These are phyloP conservation scores for Porites australiensis DNA, from an alignment of 64 coral and sea anemone genomes.

Conservation along the genomic window DNA sequence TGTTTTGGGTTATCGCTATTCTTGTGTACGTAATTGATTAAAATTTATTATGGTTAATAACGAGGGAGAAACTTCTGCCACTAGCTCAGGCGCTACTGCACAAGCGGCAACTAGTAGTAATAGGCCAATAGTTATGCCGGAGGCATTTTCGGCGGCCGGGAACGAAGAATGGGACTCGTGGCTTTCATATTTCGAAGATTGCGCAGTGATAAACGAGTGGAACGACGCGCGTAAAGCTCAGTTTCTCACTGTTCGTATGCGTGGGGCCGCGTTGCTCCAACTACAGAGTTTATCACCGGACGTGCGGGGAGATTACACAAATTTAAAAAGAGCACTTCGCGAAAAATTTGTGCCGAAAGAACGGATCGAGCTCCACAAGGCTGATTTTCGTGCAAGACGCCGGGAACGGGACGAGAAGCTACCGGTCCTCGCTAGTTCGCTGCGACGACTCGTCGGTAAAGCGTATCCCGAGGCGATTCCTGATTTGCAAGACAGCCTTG, in stretches of 20 bases:
- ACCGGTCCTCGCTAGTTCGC: not conserved
- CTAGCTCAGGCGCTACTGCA: not conserved
- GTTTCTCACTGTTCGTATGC: too few species aligned
- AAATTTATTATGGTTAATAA: too few species aligned
- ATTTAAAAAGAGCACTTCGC: not conserved
- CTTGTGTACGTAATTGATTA: too few species aligned
- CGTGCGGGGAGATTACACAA: not conserved
- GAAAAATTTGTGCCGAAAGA: not conserved
- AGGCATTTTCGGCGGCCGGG: not conserved
- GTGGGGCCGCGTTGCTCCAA: too few species aligned
- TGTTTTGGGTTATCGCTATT: too few species aligned
- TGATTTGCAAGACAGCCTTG: too few species aligned
- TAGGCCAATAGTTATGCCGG: not conserved
- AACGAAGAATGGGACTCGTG: slow-evolving; percentile 10
- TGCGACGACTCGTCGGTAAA: not conserved
- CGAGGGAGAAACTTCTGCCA: too few species aligned
- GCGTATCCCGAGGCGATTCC: too few species aligned
- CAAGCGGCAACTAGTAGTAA: too few species aligned
- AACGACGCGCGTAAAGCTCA: too few species aligned
- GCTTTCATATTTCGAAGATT: not conserved
- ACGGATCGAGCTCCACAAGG: not conserved
- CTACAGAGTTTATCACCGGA: too few species aligned
- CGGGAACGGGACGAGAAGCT: not conserved
- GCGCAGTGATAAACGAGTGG: not conserved
- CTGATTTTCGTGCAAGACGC: not conserved